These are phyloP conservation scores for Leptopilina boulardi DNA, from an alignment of 1,140 invertebrate species.

Conservation along the genomic window DNA sequence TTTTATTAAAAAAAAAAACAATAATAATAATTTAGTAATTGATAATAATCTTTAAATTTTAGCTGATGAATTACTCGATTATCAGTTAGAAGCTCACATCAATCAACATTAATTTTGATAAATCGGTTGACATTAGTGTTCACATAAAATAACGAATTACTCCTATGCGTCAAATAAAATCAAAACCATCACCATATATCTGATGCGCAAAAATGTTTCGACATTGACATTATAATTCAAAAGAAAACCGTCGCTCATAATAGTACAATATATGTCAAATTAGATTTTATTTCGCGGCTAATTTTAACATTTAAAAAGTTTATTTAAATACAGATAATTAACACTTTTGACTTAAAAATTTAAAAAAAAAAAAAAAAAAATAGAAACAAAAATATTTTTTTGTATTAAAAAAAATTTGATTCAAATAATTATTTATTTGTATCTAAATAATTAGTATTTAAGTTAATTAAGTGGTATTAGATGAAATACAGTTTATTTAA, in stretches of 20 bases:
- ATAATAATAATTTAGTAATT: neutral
- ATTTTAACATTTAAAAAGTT: no score
- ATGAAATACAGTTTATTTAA: no score
- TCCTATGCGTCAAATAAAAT: neutral
- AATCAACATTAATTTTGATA: conserved; percentile 23
- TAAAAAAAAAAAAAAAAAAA: no score
- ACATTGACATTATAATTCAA: conserved; percentile 14
- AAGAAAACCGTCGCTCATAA: neutral
- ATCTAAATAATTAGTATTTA: no score
- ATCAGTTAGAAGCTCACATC: neutral
- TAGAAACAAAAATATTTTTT: no score
- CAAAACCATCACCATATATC: neutral
- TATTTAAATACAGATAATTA: no score
- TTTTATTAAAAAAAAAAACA: neutral
- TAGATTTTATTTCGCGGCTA: no score
- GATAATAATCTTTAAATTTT: neutral
- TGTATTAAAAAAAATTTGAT: no score
- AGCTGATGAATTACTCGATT: neutral
- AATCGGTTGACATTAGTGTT: conserved; percentile 14
- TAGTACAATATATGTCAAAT: neutral
- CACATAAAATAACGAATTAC: neutral
- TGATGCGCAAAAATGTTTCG: neutral
- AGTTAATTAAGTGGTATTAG: no score
- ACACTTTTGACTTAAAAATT: no score
- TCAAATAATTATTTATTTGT: no score